Evolutionary conservation across 2,113 vertebrate species (phyloP).

Genomic region (Actenoides lindsayi): DNA sequence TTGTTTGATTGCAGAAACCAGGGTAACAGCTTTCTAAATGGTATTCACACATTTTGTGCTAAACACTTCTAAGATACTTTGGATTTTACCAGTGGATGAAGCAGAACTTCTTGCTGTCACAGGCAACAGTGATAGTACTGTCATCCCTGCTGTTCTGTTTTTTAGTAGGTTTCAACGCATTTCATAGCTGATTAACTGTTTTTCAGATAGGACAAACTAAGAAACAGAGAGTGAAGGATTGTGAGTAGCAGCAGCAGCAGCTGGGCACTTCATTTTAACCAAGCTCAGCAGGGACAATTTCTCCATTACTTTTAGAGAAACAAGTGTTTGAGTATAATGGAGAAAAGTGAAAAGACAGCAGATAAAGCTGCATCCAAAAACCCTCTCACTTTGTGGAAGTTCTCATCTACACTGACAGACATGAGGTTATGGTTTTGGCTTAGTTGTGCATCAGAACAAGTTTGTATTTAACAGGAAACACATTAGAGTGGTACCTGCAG

Average conservation of each 20-base stretch:
- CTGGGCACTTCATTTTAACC: neutral
- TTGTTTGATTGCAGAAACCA: neutral
- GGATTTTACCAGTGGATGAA: neutral
- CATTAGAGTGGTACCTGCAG: neutral
- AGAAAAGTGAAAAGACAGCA: neutral
- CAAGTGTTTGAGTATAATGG: neutral
- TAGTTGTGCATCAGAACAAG: neutral
- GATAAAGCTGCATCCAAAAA: neutral
- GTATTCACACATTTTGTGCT: neutral
- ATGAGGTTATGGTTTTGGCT: neutral
- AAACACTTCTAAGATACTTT: neutral
- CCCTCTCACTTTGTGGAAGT: neutral
- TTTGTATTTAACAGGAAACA: neutral
- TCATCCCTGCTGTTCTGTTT: neutral
- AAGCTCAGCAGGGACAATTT: neutral
- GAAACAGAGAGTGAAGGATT: neutral
- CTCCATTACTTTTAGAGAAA: neutral
- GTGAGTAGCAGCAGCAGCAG: neutral
- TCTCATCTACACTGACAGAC: neutral
- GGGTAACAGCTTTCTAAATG: neutral
- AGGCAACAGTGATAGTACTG: neutral
- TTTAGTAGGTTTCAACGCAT: neutral
- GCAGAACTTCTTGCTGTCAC: neutral
- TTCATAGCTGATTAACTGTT: neutral
- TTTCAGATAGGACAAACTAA: neutral